Conservation (phyloP, 2,113 vertebrate genomes). For the Terrapene triunguis region DNA sequence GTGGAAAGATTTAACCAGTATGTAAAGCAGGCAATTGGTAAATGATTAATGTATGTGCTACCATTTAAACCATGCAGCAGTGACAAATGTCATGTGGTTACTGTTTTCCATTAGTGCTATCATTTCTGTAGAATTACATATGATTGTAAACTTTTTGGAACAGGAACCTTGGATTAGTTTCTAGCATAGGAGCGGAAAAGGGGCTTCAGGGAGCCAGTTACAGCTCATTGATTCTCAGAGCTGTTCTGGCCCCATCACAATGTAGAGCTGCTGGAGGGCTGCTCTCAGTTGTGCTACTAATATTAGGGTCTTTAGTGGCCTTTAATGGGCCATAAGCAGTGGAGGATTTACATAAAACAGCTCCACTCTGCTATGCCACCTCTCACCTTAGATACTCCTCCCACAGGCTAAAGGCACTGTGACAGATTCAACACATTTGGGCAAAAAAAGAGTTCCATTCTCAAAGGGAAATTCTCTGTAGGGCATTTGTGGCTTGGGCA, state of each 20-base stretch:
- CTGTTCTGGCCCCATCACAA: background rate
- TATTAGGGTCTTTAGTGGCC: background rate
- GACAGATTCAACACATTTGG: background rate
- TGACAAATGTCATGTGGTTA: background rate
- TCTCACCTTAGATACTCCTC: background rate
- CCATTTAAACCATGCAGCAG: background rate
- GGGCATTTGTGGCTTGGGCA: rapidly evolving
- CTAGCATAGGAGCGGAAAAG: background rate
- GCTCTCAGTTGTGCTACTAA: background rate
- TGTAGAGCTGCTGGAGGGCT: background rate
- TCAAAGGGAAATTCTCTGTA: background rate
- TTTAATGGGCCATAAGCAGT: background rate
- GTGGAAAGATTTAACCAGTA: background rate
- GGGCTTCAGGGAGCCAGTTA: background rate
- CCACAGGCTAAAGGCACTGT: background rate
- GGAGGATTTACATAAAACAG: background rate
- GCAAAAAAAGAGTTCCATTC: background rate
- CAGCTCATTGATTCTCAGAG: background rate
- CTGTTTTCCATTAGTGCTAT: background rate
- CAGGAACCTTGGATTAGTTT: background rate
- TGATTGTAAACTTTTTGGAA: background rate
- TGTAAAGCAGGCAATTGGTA: background rate
- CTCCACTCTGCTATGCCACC: background rate
- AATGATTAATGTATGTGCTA: background rate
- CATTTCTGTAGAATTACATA: background rate